A percentile compares a stretch with the other conserved stretches of the same genome.
These are phyloP conservation scores for Philantomba maxwellii DNA, from an alignment of 2,113 vertebrate genomes.

Conservation along the genomic window DNA sequence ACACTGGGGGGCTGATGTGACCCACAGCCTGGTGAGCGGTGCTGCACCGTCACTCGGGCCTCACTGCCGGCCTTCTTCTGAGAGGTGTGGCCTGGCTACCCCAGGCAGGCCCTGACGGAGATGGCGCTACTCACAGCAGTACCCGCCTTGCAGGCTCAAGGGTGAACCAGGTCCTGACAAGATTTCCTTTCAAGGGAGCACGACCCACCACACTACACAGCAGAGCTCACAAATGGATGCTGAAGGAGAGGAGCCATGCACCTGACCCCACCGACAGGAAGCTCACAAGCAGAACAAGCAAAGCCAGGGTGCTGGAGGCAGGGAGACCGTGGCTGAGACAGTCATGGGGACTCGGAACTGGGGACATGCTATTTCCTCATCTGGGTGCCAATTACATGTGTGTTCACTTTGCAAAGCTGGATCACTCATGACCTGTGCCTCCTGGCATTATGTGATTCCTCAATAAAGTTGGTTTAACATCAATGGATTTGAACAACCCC, in stretches of 20 bases:
- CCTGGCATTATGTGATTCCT: background rate
- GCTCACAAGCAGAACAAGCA: background rate
- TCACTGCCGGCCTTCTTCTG: background rate
- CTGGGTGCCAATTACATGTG: rapidly evolving
- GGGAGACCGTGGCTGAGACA: rapidly evolving
- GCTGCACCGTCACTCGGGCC: background rate
- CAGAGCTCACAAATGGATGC: rapidly evolving
- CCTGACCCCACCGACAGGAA: rapidly evolving
- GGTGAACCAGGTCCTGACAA: background rate
- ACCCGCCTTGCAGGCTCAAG: rapidly evolving
- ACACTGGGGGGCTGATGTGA: rapidly evolving
- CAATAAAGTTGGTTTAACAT: background rate
- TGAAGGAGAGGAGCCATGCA: rapidly evolving
- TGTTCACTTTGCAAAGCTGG: background rate
- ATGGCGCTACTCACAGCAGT: background rate
- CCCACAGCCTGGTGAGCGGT: background rate
- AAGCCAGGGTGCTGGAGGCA: rapidly evolving
- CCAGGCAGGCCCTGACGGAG: background rate
- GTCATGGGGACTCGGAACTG: rapidly evolving
- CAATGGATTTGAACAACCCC: background rate
- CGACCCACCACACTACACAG: rapidly evolving
- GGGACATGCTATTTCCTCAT: rapidly evolving
- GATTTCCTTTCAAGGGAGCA: background rate
- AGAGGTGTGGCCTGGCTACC: background rate
- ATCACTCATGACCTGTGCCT: background rate